Evolutionary conservation across 2,113 vertebrate species (phyloP).

Genomic region (Syngnathus floridae): DNA sequence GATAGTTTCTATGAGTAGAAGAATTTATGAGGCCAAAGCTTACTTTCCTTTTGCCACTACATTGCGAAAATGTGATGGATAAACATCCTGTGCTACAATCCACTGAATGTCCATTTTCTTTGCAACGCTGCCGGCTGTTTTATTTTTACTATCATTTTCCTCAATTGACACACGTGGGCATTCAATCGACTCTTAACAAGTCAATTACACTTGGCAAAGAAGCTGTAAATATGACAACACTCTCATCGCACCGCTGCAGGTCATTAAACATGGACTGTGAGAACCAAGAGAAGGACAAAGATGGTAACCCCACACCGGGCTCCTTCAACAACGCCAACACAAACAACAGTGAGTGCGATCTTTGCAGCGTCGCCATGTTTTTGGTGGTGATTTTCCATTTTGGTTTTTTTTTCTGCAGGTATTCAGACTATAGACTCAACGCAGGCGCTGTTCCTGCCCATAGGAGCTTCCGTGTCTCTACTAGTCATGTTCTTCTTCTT

Average conservation of each 20-base stretch:
- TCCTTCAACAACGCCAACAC: slow-evolving; percentile 87
- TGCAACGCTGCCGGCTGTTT: not conserved
- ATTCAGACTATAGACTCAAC: slow-evolving; percentile 99
- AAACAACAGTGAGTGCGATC: slow-evolving; percentile 87
- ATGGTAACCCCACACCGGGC: slow-evolving; percentile 74
- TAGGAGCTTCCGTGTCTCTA: slow-evolving; percentile 95
- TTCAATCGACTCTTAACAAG: not conserved
- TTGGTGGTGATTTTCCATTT: not conserved
- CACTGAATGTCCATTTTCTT: not conserved
- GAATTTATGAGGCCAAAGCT: not conserved
- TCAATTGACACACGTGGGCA: not conserved
- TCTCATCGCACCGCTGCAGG: slow-evolving; percentile 60
- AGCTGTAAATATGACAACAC: not conserved
- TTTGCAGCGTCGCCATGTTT: not conserved
- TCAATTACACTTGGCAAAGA: not conserved
- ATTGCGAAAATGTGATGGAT: no score
- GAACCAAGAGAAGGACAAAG: slow-evolving; percentile 98
- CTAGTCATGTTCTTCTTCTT: slow-evolving; percentile 99
- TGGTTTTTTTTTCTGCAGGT: slow-evolving; percentile 68
- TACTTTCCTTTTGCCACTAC: no score
- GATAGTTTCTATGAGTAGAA: not conserved
- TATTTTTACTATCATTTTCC: no score
- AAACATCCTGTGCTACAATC: no score
- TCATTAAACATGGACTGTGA: slow-evolving; percentile 99
- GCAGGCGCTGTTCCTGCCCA: slow-evolving; percentile 94